Evolutionary conservation across 2,797 vertebrate species (phyloP).

Genomic region (Ptychadena robeensis): DNA sequence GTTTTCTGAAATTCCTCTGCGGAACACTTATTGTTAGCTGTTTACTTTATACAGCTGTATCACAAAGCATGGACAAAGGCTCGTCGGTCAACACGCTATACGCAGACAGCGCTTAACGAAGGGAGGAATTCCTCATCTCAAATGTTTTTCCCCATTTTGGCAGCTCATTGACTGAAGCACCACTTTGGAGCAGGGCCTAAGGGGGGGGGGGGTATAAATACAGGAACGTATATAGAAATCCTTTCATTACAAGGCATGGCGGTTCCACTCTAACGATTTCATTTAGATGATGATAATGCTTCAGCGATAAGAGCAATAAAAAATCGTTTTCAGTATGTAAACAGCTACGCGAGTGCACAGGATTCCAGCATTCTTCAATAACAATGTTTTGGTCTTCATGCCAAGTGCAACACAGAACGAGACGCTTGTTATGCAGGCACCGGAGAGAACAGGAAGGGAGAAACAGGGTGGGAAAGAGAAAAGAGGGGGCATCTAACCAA

Average conservation of each 20-base stretch:
- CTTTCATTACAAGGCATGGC: background rate
- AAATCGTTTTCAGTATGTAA: constrained; percentile 11
- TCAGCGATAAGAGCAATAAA: constrained; percentile 42
- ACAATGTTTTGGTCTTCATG: constrained; percentile 53
- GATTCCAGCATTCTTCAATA: constrained; percentile 45
- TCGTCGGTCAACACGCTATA: background rate
- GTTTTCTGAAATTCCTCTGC: constrained; percentile 4
- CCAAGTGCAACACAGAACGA: constrained; percentile 46
- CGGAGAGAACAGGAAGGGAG: constrained; percentile 15
- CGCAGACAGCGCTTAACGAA: background rate
- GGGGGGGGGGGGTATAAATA: background rate
- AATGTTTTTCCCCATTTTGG: constrained; percentile 4
- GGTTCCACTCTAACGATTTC: constrained; percentile 1
- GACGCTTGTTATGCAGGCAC: constrained; percentile 45
- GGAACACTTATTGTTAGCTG: constrained; percentile 11
- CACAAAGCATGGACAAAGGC: background rate
- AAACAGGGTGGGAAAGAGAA: constrained; percentile 7
- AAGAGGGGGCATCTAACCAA: constrained; percentile 23
- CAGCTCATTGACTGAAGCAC: background rate
- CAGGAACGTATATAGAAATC: background rate
- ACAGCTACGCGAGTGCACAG: constrained; percentile 36
- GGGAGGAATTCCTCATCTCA: background rate
- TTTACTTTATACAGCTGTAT: constrained; percentile 16
- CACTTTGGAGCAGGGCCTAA: background rate
- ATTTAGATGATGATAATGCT: constrained; percentile 30